Percentiles rank a stretch among this genome's conserved stretches.
Evolutionary conservation across 35 echinoderm and acorn worm species (phyloP).

Genomic region (Eucidaris tribuloides): DNA sequence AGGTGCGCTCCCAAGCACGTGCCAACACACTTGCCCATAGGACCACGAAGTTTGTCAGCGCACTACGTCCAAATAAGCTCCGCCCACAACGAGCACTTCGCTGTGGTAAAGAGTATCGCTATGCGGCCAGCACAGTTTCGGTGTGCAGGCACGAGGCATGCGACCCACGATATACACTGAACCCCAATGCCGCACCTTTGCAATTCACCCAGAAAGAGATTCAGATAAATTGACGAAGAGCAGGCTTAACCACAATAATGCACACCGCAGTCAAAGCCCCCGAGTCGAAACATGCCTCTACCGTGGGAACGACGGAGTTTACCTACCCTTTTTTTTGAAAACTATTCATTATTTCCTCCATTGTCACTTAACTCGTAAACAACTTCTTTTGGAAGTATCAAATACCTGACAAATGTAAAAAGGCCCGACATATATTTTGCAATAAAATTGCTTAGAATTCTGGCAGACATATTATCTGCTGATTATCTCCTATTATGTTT

Average conservation of each 20-base stretch:
- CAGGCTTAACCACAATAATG: slow-evolving; percentile 3
- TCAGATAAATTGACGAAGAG: slow-evolving; percentile 16
- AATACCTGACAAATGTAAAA: slow-evolving; percentile 16
- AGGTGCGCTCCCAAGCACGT: not conserved
- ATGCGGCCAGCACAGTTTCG: not conserved
- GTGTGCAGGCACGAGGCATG: not conserved
- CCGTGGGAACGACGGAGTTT: slow-evolving; percentile 12
- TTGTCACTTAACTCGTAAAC: slow-evolving; percentile 16
- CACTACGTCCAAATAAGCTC: slow-evolving; percentile 6
- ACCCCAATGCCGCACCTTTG: not conserved
- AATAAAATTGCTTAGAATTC: not conserved
- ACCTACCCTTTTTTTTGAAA: not conserved
- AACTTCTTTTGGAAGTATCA: not conserved
- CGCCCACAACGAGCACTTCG: not conserved
- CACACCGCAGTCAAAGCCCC: not conserved
- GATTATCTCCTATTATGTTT: not conserved
- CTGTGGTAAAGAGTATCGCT: slow-evolving; percentile 7
- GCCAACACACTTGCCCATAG: too few relatives aligned
- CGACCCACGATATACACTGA: not conserved
- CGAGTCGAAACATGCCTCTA: not conserved
- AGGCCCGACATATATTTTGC: too few relatives aligned
- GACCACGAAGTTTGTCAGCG: not conserved
- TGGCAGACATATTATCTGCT: not conserved
- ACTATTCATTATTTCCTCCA: slow-evolving; percentile 20
- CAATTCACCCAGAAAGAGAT: not conserved